Evolutionary conservation across 1,140 invertebrate species (phyloP), one percentile per base, ranked within the genome.

Genomic region (Aphelinus certus): DNA sequence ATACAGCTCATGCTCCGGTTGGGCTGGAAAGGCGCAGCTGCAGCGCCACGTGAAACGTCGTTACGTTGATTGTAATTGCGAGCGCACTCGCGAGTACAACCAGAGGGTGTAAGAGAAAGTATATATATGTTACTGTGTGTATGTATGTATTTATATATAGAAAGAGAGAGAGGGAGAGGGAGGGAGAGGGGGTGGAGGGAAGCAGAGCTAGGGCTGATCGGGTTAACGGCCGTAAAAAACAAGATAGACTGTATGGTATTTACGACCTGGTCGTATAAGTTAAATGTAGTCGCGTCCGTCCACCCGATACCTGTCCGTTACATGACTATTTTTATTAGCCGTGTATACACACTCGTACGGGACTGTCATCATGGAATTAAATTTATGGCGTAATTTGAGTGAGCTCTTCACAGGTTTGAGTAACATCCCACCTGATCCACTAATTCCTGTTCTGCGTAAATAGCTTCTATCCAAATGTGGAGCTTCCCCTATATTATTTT

Each of bases 31-130:
- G 58, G 63, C 56, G 55, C 49, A 73, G 53, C 58, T n/a, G 53
- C 56, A 72, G 47, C 45, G 3, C 10, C 63, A 45, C 65, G n/a
- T n/a, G 65, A 63, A 69, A 69, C 51, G 61, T 74, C 53, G 66
- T 74, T 74, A 69, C 66, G 51, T 46, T 74, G 73, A 74, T 74
- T 74, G 66, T 74, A 74, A 69, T 74, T 68, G 73, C 65, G 26
- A 74, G 60, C 9, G 47, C 58, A 49, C 48, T 42, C 46, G 46
- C 42, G 45, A 45, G 26, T 26, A 51, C 1, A 51, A 26, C 2
- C 7, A 4, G 26, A 47, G 55, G 58, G 62, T 48, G 63, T n/a
- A n/a, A 48, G n/a, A 60, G 51, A 49, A 56, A 26, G 26, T 26
- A 26, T 26, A 26, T 26, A 26, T 26, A 26, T 26, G 26, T 26